These are phyloP conservation scores for Oplegnathus fasciatus DNA, from an alignment of 2,113 vertebrate species.

Conservation along the genomic window DNA sequence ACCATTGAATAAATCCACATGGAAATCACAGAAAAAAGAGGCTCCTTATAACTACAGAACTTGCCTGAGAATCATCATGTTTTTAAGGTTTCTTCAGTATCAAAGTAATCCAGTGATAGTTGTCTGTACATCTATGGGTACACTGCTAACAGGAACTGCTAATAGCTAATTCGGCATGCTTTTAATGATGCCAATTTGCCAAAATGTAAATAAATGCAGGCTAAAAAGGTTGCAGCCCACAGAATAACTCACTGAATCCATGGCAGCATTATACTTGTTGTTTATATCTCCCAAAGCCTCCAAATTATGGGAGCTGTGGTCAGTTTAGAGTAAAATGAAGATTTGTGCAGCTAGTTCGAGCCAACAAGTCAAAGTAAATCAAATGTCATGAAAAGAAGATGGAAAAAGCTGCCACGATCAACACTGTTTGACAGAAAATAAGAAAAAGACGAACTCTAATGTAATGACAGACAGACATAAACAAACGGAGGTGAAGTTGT, in stretches of 20 bases:
- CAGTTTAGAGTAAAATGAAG: too few species aligned
- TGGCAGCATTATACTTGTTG: neutral
- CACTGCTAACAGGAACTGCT: neutral
- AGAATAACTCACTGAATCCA: neutral
- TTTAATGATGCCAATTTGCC: neutral
- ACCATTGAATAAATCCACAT: neutral
- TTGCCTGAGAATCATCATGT: neutral
- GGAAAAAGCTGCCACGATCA: too few species aligned
- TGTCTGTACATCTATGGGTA: too few species aligned
- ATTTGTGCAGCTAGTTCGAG: too few species aligned
- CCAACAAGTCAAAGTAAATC: neutral
- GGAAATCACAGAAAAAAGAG: neutral
- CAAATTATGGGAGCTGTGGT: neutral
- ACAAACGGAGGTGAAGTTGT: conserved; percentile 18
- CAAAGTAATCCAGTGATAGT: neutral
- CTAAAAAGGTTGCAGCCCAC: neutral
- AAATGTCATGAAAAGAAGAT: too few species aligned
- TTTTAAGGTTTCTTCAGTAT: neutral
- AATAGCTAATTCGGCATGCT: neutral
- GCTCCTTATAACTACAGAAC: neutral
- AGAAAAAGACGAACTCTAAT: neutral
- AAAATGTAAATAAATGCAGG: neutral
- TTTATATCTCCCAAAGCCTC: too few species aligned
- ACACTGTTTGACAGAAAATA: too few species aligned
- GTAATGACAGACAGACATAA: neutral